A percentile compares a stretch with the other conserved stretches of the same genome.
phyloP scores from a whole-genome alignment of 2,113 vertebrate genomes.

The Platysteira castanea region DNA sequence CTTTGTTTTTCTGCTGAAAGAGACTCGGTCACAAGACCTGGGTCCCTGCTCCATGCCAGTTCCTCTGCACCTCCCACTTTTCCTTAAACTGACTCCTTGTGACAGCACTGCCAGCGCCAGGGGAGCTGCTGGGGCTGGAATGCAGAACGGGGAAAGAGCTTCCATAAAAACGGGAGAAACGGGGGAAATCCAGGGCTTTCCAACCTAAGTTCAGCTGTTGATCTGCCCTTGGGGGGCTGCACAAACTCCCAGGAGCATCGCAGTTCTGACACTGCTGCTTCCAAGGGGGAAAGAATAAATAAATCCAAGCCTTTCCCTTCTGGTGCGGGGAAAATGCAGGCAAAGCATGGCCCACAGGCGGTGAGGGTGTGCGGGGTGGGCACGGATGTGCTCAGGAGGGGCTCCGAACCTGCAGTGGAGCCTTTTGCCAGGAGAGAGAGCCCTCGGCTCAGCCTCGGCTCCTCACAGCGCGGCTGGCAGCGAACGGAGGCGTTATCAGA shows the following conservation, averaged over 20 bases:
- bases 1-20: neutral
- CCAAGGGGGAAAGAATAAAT: rapidly evolving
- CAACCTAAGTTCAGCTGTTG: neutral
- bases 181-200: neutral
- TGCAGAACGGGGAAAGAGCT: neutral
- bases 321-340: neutral
- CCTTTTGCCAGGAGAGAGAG: conserved; percentile 53
- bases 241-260: neutral
- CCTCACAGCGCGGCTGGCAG: neutral
- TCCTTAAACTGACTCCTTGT: neutral
- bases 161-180: neutral
- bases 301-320: neutral
- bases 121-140: neutral
- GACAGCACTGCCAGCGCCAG: neutral
- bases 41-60: neutral
- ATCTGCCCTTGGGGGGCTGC: neutral
- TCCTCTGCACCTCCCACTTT: neutral
- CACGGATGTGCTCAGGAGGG: no score
- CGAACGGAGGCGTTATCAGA: rapidly evolving
- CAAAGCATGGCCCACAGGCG: neutral
- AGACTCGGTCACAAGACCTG: neutral
- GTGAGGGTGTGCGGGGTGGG: neutral
- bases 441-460: neutral
- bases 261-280: neutral
- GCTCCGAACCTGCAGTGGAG: neutral